Evolutionary conservation across 2,888 invertebrate species (phyloP), one percentile per base, ranked within the genome.

Genomic region (Epistrophe eligans): DNA sequence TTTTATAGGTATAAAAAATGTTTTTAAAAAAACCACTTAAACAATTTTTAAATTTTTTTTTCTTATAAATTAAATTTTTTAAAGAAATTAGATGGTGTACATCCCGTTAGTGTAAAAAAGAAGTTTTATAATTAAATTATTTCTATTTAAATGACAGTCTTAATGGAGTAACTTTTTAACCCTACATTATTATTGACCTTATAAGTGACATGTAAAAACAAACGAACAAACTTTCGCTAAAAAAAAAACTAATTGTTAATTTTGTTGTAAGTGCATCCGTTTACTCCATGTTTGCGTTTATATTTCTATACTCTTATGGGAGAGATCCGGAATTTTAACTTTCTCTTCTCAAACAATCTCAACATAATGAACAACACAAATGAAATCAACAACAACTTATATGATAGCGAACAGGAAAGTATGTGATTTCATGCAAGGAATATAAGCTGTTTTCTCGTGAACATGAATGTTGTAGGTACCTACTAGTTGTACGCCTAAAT

Each of bases 401-500:
- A 19, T 1, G 24, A 15, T 15, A 66, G 48, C 66, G 8, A 48
- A 64, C 17, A 48, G 32, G 28, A 40, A 35, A 35, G 15, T 32
- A 19, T 50, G 35, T 35, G 50, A 67, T 48, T 66, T 64, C 45
- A 28, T 45, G 10, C 57, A 28, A 60, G 60, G 43, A 32, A 17
- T 35, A 48, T 32, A 40, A 17, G 38, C 28, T 64, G n/a, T 35
- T 48, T 28, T 9, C n/a, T 10, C 43, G 28, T 64, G 40, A 43
- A 24, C 2, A 28, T 32, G 15, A 32, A 55, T 15, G 28, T 28
- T 55, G 7, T 28, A 19, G 1, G 7, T 6, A 17, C 6, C 2
- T 4, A 32, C 32, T 24, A n/a, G n/a, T 24, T 32, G 9, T 19
- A 11, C 11, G 28, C 32, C 64, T 48, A n/a, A n/a, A n/a, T n/a